phyloP scores from a whole-genome alignment of 2,888 invertebrate species.

The Drosophila falleni region DNA sequence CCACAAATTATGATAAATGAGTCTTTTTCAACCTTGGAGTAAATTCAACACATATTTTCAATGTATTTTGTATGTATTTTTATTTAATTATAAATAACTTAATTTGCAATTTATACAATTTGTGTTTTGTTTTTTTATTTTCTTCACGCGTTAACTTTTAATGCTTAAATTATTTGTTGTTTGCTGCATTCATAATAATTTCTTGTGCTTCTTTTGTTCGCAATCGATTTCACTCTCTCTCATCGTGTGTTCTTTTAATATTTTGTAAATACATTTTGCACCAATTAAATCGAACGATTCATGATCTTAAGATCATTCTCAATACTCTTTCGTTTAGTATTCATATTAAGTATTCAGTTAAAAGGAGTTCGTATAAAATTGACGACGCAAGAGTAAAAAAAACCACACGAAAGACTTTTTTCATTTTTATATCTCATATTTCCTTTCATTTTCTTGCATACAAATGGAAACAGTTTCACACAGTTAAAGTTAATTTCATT shows the following conservation, averaged over 20 bases:
- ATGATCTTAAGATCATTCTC: slow-evolving; percentile 8
- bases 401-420: slow-evolving; percentile 39
- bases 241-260: slow-evolving; percentile 38
- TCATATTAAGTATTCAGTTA: slow-evolving; percentile 44
- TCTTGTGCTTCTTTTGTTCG: slow-evolving; percentile 74
- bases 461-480: slow-evolving; percentile 63
- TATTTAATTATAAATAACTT: slow-evolving; percentile 86
- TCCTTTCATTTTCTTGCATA: slow-evolving; percentile 7
- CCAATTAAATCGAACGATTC: slow-evolving; percentile 28
- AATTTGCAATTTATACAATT: slow-evolving; percentile 83
- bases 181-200: slow-evolving; percentile 64
- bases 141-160: slow-evolving; percentile 62
- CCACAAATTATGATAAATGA: not conserved
- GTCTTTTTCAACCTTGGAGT: not conserved
- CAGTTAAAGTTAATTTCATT: slow-evolving; percentile 67
- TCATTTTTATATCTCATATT: slow-evolving; percentile 2
- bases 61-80: slow-evolving; percentile 79
- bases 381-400: slow-evolving; percentile 64
- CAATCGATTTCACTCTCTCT: slow-evolving; percentile 43
- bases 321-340: slow-evolving; percentile 46
- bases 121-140: slow-evolving; percentile 26
- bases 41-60: slow-evolving; percentile 31
- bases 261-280: slow-evolving; percentile 48
- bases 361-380: slow-evolving; percentile 56
- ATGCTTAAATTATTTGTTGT: slow-evolving; percentile 62